Conservation (phyloP, 2,113 vertebrate species). For the Anoura caudifer region DNA sequence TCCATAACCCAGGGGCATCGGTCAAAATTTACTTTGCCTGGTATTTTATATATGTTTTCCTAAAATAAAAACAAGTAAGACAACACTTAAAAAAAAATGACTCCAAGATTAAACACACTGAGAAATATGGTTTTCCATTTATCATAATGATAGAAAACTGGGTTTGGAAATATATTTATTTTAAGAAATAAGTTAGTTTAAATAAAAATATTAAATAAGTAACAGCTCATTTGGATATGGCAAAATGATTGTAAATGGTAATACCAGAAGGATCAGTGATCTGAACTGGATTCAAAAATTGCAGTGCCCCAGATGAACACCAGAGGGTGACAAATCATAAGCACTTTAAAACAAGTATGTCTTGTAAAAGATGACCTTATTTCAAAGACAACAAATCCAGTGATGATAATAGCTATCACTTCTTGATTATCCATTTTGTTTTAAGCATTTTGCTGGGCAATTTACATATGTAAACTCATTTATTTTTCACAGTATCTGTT, state of each 20-base stretch:
- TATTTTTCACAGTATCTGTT: neutral
- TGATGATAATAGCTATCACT: neutral
- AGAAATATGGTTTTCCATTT: constrained; percentile 3
- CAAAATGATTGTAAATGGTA: neutral
- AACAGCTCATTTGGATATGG: neutral
- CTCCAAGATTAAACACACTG: neutral
- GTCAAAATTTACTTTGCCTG: neutral
- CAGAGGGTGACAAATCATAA: constrained; percentile 70
- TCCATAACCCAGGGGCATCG: neutral
- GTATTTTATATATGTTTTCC: neutral
- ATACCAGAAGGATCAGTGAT: neutral
- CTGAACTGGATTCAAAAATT: neutral
- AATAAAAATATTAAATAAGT: constrained; percentile 10
- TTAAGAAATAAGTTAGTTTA: neutral
- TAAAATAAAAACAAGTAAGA: neutral
- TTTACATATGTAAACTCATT: constrained; percentile 12
- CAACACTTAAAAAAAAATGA: neutral
- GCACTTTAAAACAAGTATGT: neutral
- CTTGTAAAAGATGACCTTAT: neutral
- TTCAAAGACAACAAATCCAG: neutral
- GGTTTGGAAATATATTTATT: neutral
- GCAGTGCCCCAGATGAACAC: constrained; percentile 65
- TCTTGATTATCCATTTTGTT: constrained; percentile 34
- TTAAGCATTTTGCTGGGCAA: constrained; percentile 2
- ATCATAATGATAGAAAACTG: constrained; percentile 28